Evolutionary conservation across 2,113 vertebrate genomes (phyloP).

Genomic region (Panurus biarmicus): DNA sequence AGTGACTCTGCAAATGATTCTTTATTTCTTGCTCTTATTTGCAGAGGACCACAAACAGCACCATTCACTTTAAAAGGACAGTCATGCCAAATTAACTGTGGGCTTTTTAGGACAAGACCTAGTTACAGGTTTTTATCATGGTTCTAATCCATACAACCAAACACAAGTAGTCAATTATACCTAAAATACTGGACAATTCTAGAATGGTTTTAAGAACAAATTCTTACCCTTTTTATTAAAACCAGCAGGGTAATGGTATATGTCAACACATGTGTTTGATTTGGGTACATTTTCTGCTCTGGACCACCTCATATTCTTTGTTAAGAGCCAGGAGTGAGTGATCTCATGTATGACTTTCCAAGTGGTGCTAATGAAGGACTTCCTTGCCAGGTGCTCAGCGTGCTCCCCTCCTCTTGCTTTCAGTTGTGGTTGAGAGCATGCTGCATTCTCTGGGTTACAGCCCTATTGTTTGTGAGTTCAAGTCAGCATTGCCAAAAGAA

Average conservation of each 20-base stretch:
- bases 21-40: background rate
- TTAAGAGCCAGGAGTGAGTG: slow-evolving; percentile 44
- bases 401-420: background rate
- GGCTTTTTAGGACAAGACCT: background rate
- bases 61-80: background rate
- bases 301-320: slow-evolving; percentile 38
- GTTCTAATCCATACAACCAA: background rate
- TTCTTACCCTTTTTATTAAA: slow-evolving; percentile 18
- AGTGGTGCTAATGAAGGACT: slow-evolving; percentile 11
- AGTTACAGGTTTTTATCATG: background rate
- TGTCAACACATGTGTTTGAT: slow-evolving; percentile 48
- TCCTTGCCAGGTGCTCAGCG: slow-evolving; percentile 38
- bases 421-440: background rate
- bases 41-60: background rate
- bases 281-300: slow-evolving; percentile 39
- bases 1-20: background rate
- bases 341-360: slow-evolving; percentile 50
- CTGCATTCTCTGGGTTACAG: background rate
- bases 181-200: background rate
- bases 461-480: background rate
- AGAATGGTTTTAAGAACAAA: slow-evolving; percentile 5
- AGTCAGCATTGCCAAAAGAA: background rate
- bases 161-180: background rate
- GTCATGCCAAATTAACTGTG: background rate
- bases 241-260: background rate